Evolutionary conservation across 1,140 invertebrate species (phyloP), one percentile per base, ranked within the genome.

Genomic region (Stegodyphus mimosarum): DNA sequence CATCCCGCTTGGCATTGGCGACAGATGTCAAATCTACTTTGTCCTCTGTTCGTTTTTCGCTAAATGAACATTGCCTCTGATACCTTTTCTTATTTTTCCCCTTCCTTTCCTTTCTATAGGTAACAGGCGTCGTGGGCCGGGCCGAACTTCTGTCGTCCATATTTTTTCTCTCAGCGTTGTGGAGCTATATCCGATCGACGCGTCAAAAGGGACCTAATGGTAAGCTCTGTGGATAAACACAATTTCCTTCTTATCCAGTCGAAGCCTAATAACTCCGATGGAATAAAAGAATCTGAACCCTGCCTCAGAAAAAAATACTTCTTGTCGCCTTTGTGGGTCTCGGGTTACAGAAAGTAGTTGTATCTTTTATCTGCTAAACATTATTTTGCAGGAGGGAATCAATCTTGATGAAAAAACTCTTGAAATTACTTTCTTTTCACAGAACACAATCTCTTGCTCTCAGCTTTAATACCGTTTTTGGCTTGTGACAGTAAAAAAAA

Each of bases 101-200:
- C 98, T 92, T 98, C 74, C 53, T 71, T 83, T 33, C 48, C 74
- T 9, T 60, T 60, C 6, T n/a, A 74, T 92, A 97, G 96, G 87
- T 88, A 13, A 88, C 87, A 53, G 97, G 98, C 84, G 96, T 99
- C 66, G 98, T 99, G 49, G 98, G 98, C 67, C 93, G 98, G 90
- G 98, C 98, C 63, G 98, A 99, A 92, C 95, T 96, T 88, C 92
- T 99, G 87, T 98, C 97, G 10, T 97, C 97, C 1, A 93, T 98
- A 66, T 99, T 98, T 92, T 98, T 97, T 90, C 92, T 99, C 77
- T 94, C 93, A 64, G 95, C 97, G 71, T 94, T 99, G 6, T 71
- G n/a, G 18, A 52, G 17, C 7, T 83, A 83, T 33, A 66, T 74
- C 6, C 70, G 63, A 66, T 74, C 55, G 33, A 48, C 13, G 49